Conservation (phyloP, 2,888 invertebrate species). For the Aspidiotus destructor region DNA sequence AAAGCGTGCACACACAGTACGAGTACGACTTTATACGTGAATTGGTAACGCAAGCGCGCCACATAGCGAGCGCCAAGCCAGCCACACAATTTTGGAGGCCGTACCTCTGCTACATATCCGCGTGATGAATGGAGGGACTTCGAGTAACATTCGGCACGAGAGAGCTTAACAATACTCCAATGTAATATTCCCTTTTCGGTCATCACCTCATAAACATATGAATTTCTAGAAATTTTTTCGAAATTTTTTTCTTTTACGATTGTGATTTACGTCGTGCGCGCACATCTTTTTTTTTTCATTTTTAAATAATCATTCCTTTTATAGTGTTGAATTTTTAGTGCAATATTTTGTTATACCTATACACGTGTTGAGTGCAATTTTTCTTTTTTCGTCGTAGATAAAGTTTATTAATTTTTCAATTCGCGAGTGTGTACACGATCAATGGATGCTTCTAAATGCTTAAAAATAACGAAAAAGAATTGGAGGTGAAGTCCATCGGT, state of each 20-base stretch:
- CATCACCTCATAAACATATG: neutral
- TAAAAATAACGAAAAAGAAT: conserved; percentile 18
- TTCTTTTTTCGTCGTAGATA: too few species aligned
- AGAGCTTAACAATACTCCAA: neutral
- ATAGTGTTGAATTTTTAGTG: too few species aligned
- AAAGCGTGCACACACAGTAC: conserved; percentile 9
- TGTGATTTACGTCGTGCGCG: neutral
- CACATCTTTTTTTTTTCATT: neutral
- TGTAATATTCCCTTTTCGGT: neutral
- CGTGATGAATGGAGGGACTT: conserved; percentile 16
- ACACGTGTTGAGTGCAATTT: too few species aligned
- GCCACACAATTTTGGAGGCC: conserved; percentile 31
- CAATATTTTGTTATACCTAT: too few species aligned
- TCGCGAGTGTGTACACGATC: too few species aligned
- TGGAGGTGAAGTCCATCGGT: conserved; percentile 15
- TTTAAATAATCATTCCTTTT: neutral
- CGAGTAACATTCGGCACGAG: conserved; percentile 21
- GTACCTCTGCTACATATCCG: conserved; percentile 11
- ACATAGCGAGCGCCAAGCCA: conserved; percentile 23
- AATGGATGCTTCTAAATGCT: conserved; percentile 15
- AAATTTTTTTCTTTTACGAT: neutral
- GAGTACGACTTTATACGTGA: neutral
- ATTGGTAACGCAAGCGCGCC: conserved; percentile 21
- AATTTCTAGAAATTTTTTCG: neutral
- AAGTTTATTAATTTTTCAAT: too few species aligned